Percentiles rank a stretch among this genome's conserved stretches.
These are phyloP conservation scores for Callorhinus ursinus DNA, from an alignment of 2,113 vertebrate species.

Conservation along the genomic window DNA sequence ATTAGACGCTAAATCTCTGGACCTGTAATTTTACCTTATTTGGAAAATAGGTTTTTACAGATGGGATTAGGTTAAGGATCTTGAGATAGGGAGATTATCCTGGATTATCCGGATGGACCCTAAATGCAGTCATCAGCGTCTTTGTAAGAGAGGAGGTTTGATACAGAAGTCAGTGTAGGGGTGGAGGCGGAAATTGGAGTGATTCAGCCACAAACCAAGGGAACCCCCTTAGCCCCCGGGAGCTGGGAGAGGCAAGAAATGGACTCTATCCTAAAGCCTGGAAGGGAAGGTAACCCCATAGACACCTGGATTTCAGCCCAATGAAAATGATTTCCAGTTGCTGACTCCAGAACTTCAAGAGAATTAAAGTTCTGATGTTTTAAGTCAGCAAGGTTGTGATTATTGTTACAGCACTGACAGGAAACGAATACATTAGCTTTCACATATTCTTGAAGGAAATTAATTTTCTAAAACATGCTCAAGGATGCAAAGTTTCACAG, in stretches of 20 bases:
- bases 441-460: neutral
- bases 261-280: neutral
- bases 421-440: neutral
- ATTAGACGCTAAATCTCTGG: neutral
- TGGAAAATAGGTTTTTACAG: neutral
- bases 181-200: neutral
- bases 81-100: neutral
- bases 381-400: neutral
- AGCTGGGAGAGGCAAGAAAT: neutral
- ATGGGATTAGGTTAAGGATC: neutral
- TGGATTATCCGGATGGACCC: neutral
- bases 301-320: neutral
- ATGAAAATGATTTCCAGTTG: neutral
- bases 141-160: neutral
- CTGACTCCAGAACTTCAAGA: neutral
- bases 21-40: neutral
- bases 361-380: neutral
- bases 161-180: neutral
- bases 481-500: neutral
- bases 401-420: neutral
- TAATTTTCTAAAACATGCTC: neutral
- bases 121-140: neutral
- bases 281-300: neutral
- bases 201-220: neutral
- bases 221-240: neutral